Conservation (phyloP, 2,797 vertebrate species). For the Enteromius mattozi region DNA sequence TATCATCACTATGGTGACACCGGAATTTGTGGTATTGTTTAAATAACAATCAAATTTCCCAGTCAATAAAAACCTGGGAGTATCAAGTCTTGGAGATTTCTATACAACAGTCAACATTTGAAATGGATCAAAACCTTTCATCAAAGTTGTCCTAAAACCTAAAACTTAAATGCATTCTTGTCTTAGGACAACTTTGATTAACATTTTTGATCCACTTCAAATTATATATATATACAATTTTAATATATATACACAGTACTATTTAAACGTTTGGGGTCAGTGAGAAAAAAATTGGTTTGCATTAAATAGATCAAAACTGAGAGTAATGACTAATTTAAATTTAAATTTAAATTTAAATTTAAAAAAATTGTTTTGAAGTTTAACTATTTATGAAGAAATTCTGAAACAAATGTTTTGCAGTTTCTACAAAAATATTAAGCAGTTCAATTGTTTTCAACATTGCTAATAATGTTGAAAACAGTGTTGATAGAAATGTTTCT, state of each 20-base stretch:
- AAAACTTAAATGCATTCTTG: too few relatives aligned
- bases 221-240: not conserved
- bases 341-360: not conserved
- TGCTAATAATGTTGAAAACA: not conserved
- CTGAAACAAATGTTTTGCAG: not conserved
- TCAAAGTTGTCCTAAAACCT: too few relatives aligned
- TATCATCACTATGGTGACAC: not conserved
- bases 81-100: not conserved
- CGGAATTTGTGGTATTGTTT: not conserved
- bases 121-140: too few relatives aligned
- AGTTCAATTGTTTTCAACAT: not conserved
- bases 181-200: too few relatives aligned
- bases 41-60: not conserved
- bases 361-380: not conserved
- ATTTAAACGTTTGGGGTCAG: not conserved
- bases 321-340: too few relatives aligned
- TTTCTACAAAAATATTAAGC: not conserved
- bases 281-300: not conserved
- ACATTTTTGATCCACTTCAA: too few relatives aligned
- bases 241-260: too few relatives aligned
- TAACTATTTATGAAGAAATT: not conserved
- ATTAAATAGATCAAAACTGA: not conserved
- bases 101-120: not conserved
- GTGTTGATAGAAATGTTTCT: not conserved
- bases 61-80: not conserved